phyloP scores from a whole-genome alignment of 2,113 vertebrate species.

The Ameiurus melas region DNA sequence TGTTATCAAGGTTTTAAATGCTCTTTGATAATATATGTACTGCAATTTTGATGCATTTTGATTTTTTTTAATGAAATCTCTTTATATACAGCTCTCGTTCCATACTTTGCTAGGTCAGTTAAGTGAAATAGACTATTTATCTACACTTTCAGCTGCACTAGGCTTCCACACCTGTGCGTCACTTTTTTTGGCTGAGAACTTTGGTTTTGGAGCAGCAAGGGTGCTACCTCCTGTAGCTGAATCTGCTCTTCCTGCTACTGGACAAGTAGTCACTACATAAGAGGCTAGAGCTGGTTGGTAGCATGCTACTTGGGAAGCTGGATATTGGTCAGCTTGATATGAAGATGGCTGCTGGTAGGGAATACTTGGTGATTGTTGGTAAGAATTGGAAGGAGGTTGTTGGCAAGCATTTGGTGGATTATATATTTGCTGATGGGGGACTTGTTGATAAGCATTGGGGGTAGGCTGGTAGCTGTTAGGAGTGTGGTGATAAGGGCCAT shows the following conservation, averaged over 20 bases:
- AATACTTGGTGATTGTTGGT: slow-evolving; percentile 57
- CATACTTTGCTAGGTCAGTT: background rate
- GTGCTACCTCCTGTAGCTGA: slow-evolving; percentile 66
- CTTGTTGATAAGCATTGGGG: slow-evolving; percentile 48
- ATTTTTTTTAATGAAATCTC: slow-evolving; percentile 26
- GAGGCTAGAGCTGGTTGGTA: slow-evolving; percentile 65
- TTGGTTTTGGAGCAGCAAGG: slow-evolving; percentile 86
- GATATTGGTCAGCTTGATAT: slow-evolving; percentile 60
- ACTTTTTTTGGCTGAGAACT: slow-evolving; percentile 93
- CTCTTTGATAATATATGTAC: background rate
- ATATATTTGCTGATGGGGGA: slow-evolving; percentile 56
- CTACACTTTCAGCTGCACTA: slow-evolving; percentile 62
- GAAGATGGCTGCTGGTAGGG: slow-evolving; percentile 62
- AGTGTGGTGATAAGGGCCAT: slow-evolving; percentile 71
- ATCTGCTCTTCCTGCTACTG: slow-evolving; percentile 80
- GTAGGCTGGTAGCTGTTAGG: slow-evolving; percentile 62
- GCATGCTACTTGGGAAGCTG: slow-evolving; percentile 63
- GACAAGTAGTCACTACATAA: slow-evolving; percentile 67
- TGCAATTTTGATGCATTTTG: background rate
- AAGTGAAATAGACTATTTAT: slow-evolving; percentile 71
- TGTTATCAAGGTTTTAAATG: background rate
- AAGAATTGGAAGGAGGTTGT: slow-evolving; percentile 52
- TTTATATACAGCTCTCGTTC: slow-evolving; percentile 3
- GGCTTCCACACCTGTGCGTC: slow-evolving; percentile 96
- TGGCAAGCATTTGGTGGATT: slow-evolving; percentile 69